These are phyloP conservation scores for Peromyscus maniculatus DNA, from an alignment of 2,113 vertebrate species.

Conservation along the genomic window DNA sequence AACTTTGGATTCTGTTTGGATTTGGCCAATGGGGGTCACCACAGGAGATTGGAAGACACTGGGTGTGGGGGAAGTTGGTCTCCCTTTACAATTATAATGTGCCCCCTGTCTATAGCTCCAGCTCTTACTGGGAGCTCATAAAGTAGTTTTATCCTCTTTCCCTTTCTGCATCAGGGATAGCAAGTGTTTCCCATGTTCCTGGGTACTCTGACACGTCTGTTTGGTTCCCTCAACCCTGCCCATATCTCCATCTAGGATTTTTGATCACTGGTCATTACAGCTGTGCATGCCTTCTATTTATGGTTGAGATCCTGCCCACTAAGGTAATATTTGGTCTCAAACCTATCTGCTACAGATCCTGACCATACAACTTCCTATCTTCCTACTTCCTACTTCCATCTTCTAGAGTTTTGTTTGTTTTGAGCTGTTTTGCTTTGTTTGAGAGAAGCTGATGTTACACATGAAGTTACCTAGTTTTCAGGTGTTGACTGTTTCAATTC, in stretches of 20 bases:
- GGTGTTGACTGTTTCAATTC: not conserved
- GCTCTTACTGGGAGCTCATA: not conserved
- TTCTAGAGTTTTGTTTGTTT: constrained; percentile 59
- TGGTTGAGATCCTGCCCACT: constrained; percentile 23
- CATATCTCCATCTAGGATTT: not conserved
- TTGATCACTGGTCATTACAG: not conserved
- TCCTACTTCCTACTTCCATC: not conserved
- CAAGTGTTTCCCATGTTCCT: not conserved
- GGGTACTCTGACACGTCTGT: not conserved
- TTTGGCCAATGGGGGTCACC: not conserved
- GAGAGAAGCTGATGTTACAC: constrained; percentile 31
- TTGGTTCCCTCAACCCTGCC: not conserved
- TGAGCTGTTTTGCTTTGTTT: constrained; percentile 42
- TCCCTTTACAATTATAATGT: not conserved
- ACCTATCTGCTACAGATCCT: constrained; percentile 38
- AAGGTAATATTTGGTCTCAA: constrained; percentile 55
- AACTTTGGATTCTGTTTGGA: not conserved
- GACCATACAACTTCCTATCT: constrained; percentile 1
- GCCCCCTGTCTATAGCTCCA: not conserved
- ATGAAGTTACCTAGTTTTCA: constrained; percentile 33
- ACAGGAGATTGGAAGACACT: not conserved
- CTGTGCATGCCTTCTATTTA: constrained; percentile 32
- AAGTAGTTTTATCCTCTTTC: not conserved
- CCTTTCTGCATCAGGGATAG: not conserved
- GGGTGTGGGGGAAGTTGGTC: not conserved